Evolutionary conservation across 2,888 invertebrate species (phyloP).

Genomic region (Agapostemon virescens): DNA sequence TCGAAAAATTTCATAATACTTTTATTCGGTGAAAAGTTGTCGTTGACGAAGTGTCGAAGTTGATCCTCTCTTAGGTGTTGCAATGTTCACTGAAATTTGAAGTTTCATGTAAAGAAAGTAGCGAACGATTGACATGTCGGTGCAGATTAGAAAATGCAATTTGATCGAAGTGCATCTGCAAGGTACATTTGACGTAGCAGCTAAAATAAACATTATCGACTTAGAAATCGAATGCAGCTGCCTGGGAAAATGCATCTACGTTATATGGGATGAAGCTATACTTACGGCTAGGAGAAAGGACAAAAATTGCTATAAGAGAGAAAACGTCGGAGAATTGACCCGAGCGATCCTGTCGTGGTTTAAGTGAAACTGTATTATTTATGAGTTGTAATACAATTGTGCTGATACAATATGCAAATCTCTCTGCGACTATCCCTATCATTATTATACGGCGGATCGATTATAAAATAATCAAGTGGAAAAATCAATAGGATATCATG

Average conservation of each 20-base stretch:
- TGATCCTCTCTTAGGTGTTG: not conserved
- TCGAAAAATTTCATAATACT: not conserved
- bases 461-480: not conserved
- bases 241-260: not conserved
- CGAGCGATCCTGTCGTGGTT: not conserved
- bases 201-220: not conserved
- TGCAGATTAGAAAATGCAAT: not conserved
- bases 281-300: constrained; percentile 12
- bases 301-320: constrained; percentile 9
- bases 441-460: not conserved
- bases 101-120: not conserved
- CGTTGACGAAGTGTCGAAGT: not conserved
- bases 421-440: not conserved
- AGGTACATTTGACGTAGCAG: not conserved
- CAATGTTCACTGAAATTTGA: not conserved
- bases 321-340: constrained; percentile 15
- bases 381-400: not conserved
- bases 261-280: not conserved
- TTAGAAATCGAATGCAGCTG: not conserved
- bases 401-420: not conserved
- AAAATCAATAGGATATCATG: not conserved
- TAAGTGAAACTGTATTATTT: constrained; percentile 2
- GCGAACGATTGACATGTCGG: not conserved
- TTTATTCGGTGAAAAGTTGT: not conserved
- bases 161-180: not conserved